phyloP scores from a whole-genome alignment of 2,113 vertebrate genomes.

The Plecotus auritus region DNA sequence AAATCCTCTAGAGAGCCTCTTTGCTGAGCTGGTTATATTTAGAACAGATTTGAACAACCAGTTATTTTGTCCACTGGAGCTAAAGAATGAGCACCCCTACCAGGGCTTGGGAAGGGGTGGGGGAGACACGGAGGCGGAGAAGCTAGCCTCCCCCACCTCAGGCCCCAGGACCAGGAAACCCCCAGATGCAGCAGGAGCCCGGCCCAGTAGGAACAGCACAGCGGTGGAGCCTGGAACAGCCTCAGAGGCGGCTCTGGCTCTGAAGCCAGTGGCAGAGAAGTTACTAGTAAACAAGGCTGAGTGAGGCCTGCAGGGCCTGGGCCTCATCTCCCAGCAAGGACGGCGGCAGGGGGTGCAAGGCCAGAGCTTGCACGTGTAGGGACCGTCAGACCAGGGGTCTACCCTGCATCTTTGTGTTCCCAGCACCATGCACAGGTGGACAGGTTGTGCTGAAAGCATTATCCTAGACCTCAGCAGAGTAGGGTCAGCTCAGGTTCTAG shows the following conservation, averaged over 20 bases:
- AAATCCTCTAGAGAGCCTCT: background rate
- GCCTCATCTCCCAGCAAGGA: background rate
- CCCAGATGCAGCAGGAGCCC: background rate
- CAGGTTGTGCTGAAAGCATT: background rate
- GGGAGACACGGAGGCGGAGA: background rate
- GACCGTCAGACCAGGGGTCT: background rate
- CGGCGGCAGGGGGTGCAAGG: background rate
- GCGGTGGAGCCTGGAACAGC: no score
- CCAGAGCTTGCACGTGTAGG: background rate
- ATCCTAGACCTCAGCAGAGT: background rate
- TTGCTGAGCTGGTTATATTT: background rate
- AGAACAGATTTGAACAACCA: slow-evolving; percentile 25
- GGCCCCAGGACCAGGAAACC: background rate
- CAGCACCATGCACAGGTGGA: background rate
- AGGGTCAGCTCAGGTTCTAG: background rate
- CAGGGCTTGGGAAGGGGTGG: background rate
- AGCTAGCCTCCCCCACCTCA: background rate
- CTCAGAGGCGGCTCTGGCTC: background rate
- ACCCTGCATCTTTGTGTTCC: background rate
- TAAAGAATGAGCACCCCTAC: background rate
- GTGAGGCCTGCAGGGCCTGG: background rate
- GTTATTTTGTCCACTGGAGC: slow-evolving; percentile 17
- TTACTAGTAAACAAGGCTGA: background rate
- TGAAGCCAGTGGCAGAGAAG: background rate
- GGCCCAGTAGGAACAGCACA: background rate